Conservation (phyloP, 1,140 invertebrate species). For the Tetraneura akinire region DNA sequence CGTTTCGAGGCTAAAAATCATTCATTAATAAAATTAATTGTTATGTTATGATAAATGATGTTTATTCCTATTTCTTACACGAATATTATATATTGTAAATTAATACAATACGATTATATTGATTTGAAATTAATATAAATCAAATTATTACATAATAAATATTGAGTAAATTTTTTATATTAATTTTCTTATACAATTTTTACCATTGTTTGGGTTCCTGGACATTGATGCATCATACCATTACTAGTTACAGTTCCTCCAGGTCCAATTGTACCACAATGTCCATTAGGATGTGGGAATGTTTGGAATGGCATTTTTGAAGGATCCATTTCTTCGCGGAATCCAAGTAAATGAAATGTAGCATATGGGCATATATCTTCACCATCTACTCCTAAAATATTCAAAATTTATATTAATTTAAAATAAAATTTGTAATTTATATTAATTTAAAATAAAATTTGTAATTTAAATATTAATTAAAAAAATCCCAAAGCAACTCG, state of each 20-base stretch:
- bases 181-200: conserved; percentile 14
- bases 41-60: too few species aligned
- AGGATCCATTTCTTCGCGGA: conserved; percentile 93
- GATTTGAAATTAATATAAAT: too few species aligned
- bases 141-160: too few species aligned
- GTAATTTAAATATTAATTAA: not conserved
- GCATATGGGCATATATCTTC: conserved; percentile 93
- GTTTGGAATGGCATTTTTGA: conserved; percentile 85
- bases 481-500: conserved; percentile 35
- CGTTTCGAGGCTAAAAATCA: conserved; percentile 69
- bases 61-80: too few species aligned
- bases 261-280: conserved; percentile 77
- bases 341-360: conserved; percentile 89
- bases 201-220: conserved; percentile 84
- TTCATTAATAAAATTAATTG: too few species aligned
- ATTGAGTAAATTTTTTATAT: not conserved
- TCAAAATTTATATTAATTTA: not conserved
- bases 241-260: conserved; percentile 65
- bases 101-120: too few species aligned
- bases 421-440: not conserved
- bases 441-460: not conserved
- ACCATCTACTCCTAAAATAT: conserved; percentile 74
- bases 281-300: conserved; percentile 78
- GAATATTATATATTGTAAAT: too few species aligned
- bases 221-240: conserved; percentile 74